Evolutionary conservation across 1,140 invertebrate species (phyloP).

Genomic region (Hyphantria cunea): DNA sequence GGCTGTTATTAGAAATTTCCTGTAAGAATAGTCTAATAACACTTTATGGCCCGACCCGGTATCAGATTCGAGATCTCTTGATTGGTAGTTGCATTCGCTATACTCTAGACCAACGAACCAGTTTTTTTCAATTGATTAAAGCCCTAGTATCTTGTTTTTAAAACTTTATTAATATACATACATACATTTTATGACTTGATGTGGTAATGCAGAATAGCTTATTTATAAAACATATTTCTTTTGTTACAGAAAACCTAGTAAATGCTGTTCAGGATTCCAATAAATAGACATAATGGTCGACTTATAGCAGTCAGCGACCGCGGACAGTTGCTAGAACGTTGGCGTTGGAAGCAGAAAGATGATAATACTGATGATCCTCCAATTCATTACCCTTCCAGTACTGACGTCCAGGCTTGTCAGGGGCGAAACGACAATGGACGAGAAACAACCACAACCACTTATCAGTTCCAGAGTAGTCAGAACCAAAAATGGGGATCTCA

Average conservation of each 20-base stretch:
- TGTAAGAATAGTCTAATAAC: too few relatives aligned
- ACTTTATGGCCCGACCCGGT: too few relatives aligned
- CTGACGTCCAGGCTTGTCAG: slow-evolving; percentile 70
- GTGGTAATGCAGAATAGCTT: too few relatives aligned
- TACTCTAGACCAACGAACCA: too few relatives aligned
- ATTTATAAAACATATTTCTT: not conserved
- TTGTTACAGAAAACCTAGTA: slow-evolving; percentile 69
- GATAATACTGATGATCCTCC: slow-evolving; percentile 65
- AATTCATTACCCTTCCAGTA: slow-evolving; percentile 73
- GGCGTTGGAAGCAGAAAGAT: slow-evolving; percentile 69
- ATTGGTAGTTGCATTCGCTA: too few relatives aligned
- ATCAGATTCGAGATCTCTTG: too few relatives aligned
- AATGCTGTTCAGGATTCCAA: slow-evolving; percentile 51
- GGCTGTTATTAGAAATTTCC: too few relatives aligned
- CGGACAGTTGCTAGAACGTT: slow-evolving; percentile 46
- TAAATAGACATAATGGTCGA: slow-evolving; percentile 60
- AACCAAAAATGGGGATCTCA: slow-evolving; percentile 94
- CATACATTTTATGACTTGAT: too few relatives aligned
- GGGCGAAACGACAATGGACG: slow-evolving; percentile 69
- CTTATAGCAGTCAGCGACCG: slow-evolving; percentile 66
- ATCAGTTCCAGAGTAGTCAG: slow-evolving; percentile 89
- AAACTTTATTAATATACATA: too few relatives aligned
- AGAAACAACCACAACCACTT: slow-evolving; percentile 71
- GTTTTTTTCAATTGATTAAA: too few relatives aligned
- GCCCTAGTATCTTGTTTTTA: too few relatives aligned